A percentile compares a stretch with the other conserved stretches of the same genome.
Evolutionary conservation across 1,140 invertebrate species (phyloP).

Genomic region (Globodera ellingtonae): DNA sequence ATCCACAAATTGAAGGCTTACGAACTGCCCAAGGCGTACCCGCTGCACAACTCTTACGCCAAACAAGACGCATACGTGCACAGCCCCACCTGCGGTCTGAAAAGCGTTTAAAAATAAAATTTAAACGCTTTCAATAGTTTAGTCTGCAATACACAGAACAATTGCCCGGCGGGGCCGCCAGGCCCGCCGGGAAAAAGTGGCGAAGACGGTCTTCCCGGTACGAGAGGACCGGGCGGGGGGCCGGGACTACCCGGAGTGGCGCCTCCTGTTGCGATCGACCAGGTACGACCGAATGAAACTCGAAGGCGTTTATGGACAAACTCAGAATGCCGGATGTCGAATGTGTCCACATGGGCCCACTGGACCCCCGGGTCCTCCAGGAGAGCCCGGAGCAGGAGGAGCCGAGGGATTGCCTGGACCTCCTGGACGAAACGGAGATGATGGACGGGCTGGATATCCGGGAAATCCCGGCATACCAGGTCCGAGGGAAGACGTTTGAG

Average conservation of each 20-base stretch:
- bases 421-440: slow-evolving; percentile 40
- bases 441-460: slow-evolving; percentile 46
- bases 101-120: neutral
- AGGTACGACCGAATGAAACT: slow-evolving; percentile 38
- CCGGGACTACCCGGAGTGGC: slow-evolving; percentile 60
- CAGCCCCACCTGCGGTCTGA: slow-evolving; percentile 49
- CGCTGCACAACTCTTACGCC: slow-evolving; percentile 57
- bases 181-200: slow-evolving; percentile 58
- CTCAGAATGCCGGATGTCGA: slow-evolving; percentile 58
- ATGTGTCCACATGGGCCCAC: slow-evolving; percentile 50
- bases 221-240: slow-evolving; percentile 48
- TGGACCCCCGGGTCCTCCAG: slow-evolving; percentile 38
- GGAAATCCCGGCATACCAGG: slow-evolving; percentile 52
- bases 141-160: slow-evolving; percentile 59
- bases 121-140: slow-evolving; percentile 6
- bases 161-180: slow-evolving; percentile 56
- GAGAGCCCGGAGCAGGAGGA: slow-evolving; percentile 37
- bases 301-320: neutral
- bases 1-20: slow-evolving; percentile 36
- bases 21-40: slow-evolving; percentile 56
- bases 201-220: slow-evolving; percentile 48
- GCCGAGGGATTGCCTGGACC: slow-evolving; percentile 45
- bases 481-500: neutral
- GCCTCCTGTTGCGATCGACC: slow-evolving; percentile 60
- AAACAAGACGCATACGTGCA: slow-evolving; percentile 57